Percentiles rank a stretch among this genome's conserved stretches.
phyloP scores from a whole-genome alignment of 23 tunicate species.

The Diplosoma virens region DNA sequence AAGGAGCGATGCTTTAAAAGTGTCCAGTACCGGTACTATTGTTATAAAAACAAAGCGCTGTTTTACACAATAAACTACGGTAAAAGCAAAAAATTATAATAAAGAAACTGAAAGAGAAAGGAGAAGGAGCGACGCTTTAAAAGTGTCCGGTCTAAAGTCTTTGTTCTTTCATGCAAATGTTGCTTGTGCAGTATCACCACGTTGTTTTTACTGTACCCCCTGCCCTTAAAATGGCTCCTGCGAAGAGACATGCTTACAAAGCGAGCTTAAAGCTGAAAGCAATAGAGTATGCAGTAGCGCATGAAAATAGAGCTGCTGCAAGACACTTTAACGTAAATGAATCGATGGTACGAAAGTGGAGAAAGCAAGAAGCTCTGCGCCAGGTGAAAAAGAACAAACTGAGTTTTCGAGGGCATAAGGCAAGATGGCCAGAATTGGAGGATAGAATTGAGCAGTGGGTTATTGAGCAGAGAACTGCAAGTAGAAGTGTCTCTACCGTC shows the following conservation, averaged over 20 bases:
- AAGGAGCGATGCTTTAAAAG: too few species aligned
- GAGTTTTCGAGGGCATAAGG: constrained; percentile 56
- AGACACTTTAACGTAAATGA: constrained; percentile 26
- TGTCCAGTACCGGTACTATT: too few species aligned
- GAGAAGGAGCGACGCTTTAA: constrained; percentile 4
- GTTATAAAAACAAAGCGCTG: too few species aligned
- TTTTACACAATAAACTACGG: too few species aligned
- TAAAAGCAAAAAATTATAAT: not conserved
- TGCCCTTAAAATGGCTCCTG: constrained; percentile 55
- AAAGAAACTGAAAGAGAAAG: not conserved
- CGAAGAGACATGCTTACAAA: constrained; percentile 48
- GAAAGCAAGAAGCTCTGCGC: constrained; percentile 45
- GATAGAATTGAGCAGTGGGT: constrained; percentile 53
- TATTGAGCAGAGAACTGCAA: constrained; percentile 45
- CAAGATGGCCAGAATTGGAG: constrained; percentile 61
- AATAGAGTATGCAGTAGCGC: constrained; percentile 50
- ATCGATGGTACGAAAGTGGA: constrained; percentile 61
- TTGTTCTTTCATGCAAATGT: constrained; percentile 19
- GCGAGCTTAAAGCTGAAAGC: constrained; percentile 55
- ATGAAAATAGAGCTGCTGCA: constrained; percentile 52
- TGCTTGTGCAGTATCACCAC: constrained; percentile 22
- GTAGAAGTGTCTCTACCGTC: constrained; percentile 47
- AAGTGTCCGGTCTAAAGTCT: constrained; percentile 1
- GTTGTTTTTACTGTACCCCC: constrained; percentile 27
- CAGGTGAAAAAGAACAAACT: constrained; percentile 36